Base-by-base conservation (phyloP, 2,797 vertebrate species). In the Gymnothorax javanicus region DNA sequence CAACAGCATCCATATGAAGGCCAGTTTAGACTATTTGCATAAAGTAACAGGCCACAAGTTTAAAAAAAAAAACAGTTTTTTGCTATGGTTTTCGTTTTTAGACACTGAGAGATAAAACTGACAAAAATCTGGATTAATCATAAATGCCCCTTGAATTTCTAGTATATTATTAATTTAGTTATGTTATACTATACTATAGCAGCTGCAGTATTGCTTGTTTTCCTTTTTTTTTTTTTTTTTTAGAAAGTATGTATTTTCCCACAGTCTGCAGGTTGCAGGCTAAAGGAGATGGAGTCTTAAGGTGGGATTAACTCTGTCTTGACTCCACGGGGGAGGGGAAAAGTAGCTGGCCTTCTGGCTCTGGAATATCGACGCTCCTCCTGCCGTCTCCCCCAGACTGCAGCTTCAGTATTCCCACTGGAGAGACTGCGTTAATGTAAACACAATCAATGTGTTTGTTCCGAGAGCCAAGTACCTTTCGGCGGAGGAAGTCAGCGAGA, bases 361-460 rank as follows among this genome's bases (percentile, higher is more conserved):
- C 0, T 88, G 92, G 93, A 93, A 94, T 94, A 94, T 92, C 92
- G 90, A 84, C 90, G 87, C 91, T 91, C 91, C 92, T 89, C 91
- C 89, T 59, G 43, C 91, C 58, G 79, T 89, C 89, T 91, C 33
- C 75, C 92, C 92, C 89, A 91, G 88, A 91, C 88, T 93, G 93
- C 92, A 94, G 88, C 90, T 91, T 89, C 88, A 87, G 91, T 93
- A 86, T 85, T 91, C 91, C 92, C 92, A 88, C 93, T 93, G 90
- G 91, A 91, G 93, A 88, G 90, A 94, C 90, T 64, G 73, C 89
- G 89, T 92, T 94, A 96, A 96, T 96, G 95, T 95, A 95, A 95
- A 96, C 90, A 93, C 89, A 92, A 96, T 95, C 94, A 91, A 94
- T 93, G 92, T 71, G 89, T 94, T 94, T 94, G 91, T 94, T 94